Percentiles rank a stretch among this genome's conserved stretches.
Evolutionary conservation across 2,888 invertebrate genomes (phyloP).

Genomic region (Nomada ferruginata): DNA sequence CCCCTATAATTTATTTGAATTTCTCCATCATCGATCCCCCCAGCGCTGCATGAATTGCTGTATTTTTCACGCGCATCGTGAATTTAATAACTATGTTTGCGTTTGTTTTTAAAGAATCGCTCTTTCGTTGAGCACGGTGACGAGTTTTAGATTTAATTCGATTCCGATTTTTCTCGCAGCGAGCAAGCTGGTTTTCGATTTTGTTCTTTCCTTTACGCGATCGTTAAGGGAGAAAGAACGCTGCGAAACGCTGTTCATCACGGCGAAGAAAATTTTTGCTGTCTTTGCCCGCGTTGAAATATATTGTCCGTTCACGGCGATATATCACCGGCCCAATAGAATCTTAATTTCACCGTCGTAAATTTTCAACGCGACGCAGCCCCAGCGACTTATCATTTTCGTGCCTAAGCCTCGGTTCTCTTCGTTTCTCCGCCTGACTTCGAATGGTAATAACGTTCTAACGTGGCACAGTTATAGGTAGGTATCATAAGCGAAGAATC

Average conservation of each 20-base stretch:
- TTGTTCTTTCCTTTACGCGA: conserved; percentile 19
- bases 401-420: conserved; percentile 11
- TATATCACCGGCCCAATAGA: conserved; percentile 43
- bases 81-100: neutral
- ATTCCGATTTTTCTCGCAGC: conserved; percentile 24
- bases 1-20: conserved; percentile 37
- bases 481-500: conserved; percentile 32
- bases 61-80: neutral
- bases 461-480: conserved; percentile 33
- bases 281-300: neutral
- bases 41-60: too few relatives aligned
- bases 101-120: conserved; percentile 17
- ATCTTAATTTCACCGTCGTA: conserved; percentile 50
- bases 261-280: conserved; percentile 24
- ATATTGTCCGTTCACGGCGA: conserved; percentile 22
- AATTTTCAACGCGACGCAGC: conserved; percentile 24
- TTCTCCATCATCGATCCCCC: conserved; percentile 1
- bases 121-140: conserved; percentile 11
- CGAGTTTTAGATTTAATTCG: conserved; percentile 42
- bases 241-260: conserved; percentile 6
- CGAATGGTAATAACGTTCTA: conserved; percentile 44
- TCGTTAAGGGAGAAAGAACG: conserved; percentile 26
- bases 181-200: neutral
- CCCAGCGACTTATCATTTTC: conserved; percentile 39
- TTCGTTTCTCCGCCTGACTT: conserved; percentile 31